Conservation (phyloP, 2,797 vertebrate species). For the Sebastiscus albofasciatus region DNA sequence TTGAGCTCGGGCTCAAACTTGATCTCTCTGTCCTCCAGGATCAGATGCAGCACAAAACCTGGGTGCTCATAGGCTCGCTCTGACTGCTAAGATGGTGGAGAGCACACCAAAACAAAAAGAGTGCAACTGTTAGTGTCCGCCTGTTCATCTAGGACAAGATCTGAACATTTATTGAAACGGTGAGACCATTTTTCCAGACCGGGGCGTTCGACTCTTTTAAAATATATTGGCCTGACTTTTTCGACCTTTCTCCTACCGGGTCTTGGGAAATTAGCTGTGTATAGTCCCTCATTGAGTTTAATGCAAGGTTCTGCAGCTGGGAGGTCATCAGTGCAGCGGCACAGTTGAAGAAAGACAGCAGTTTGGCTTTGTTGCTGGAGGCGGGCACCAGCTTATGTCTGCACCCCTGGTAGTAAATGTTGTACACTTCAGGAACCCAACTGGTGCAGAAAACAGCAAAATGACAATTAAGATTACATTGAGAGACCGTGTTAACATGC, state of each 20-base stretch:
- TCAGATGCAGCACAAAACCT: conserved; percentile 86
- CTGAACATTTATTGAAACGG: not conserved
- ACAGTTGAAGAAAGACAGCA: conserved; percentile 88
- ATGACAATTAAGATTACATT: not conserved
- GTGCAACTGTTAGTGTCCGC: not conserved
- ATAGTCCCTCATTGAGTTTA: conserved; percentile 87
- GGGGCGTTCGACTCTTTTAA: not conserved
- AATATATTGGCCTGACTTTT: not conserved
- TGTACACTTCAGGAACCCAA: conserved; percentile 88
- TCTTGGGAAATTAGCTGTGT: conserved; percentile 85
- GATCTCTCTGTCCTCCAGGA: conserved; percentile 83
- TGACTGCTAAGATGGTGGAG: conserved; percentile 74
- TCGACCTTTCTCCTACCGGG: conserved; percentile 69
- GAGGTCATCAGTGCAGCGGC: conserved; percentile 87
- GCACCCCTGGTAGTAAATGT: conserved; percentile 84
- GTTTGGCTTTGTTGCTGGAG: conserved; percentile 69
- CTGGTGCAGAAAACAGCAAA: conserved; percentile 67
- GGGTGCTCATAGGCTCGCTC: conserved; percentile 81
- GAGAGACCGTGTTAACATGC: not conserved
- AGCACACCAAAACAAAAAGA: not conserved
- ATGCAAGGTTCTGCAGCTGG: conserved; percentile 86
- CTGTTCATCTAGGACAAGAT: not conserved
- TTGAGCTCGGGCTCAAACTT: conserved; percentile 87
- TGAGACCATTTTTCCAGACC: not conserved
- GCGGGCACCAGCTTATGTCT: conserved; percentile 82